Evolutionary conservation across 2,888 invertebrate species (phyloP), one percentile per base, ranked within the genome.

Genomic region (Drosophila infuscata): DNA sequence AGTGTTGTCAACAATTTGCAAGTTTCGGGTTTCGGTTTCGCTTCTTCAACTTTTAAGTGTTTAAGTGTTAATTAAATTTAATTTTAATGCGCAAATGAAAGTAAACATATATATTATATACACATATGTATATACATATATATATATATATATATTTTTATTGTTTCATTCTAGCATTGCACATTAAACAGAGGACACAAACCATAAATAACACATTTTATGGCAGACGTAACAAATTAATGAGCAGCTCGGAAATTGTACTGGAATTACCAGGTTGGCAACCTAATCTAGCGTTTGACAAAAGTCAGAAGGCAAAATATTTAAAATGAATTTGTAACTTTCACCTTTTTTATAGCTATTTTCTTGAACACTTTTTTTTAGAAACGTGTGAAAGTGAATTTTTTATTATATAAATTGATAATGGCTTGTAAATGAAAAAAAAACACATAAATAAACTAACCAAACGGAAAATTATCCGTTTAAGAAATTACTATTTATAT

Each of bases 1-100:
- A 88, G 80, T 74, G 80, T 82, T 86, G 86, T 83, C 84, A 89
- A 87, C 89, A 84, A 87, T 86, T 86, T 86, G 83, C 85, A 86
- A 81, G 74, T 56, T 76, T 74, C 60, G 63, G 57, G 43, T 73
- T 65, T 59, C 41, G 8, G 51, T 53, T 52, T 60, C 71, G 53
- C 65, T 59, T 70, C 54, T 54, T 66, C 59, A 65, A 74, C 57
- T 83, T 70, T 89, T 70, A 83, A 80, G 82, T 89, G 82, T 78
- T 84, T 70, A 83, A 80, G 80, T 89, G 82, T 78, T 84, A 87
- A 87, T 89, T 86, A 87, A 89, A 78, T 80, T 75, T 78, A 51
- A 70, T 78, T 80, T 81, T 63, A 74, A 68, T 78, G 74, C 67
- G 32, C 63, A 64, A 72, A 81, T 49, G 72, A 81, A 81, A 81